phyloP scores from a whole-genome alignment of 2,888 invertebrate species.

The Nipponacmea schrenckii region DNA sequence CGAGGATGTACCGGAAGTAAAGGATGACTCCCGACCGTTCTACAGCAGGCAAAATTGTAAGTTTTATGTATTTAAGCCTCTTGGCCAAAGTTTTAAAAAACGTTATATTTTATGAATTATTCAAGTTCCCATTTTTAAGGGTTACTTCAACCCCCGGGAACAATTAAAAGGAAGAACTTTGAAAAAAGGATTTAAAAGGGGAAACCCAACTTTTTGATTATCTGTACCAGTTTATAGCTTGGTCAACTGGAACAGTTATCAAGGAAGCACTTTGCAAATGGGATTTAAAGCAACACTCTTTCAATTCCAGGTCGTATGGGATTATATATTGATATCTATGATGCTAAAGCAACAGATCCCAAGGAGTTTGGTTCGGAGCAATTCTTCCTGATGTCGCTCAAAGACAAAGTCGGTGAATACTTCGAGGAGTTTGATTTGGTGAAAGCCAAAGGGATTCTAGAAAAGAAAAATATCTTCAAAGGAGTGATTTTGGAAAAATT shows the following conservation, averaged over 20 bases:
- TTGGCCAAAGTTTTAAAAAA: background rate
- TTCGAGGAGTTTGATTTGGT: slow-evolving; percentile 42
- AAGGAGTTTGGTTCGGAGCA: slow-evolving; percentile 51
- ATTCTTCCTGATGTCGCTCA: slow-evolving; percentile 50
- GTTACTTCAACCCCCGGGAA: too few species aligned
- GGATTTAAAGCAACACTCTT: background rate
- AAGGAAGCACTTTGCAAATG: background rate
- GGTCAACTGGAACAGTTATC: background rate
- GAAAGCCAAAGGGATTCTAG: slow-evolving; percentile 46
- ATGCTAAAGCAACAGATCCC: slow-evolving; percentile 43
- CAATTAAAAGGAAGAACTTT: too few species aligned
- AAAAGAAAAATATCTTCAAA: slow-evolving; percentile 38
- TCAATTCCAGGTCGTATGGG: slow-evolving; percentile 49
- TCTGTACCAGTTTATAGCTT: background rate
- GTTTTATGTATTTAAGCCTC: background rate
- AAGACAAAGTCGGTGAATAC: slow-evolving; percentile 46
- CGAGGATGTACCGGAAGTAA: slow-evolving; percentile 23
- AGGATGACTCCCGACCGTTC: slow-evolving; percentile 36
- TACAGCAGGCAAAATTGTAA: slow-evolving; percentile 32
- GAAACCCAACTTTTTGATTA: background rate
- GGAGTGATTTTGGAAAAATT: slow-evolving; percentile 53
- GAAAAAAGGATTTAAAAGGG: too few species aligned
- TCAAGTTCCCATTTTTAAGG: too few species aligned
- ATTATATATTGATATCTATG: slow-evolving; percentile 51
- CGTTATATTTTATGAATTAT: too few species aligned